Evolutionary conservation across 2,113 vertebrate genomes (phyloP), one percentile per base, ranked within the genome.

Genomic region (Turdus rufiventris): DNA sequence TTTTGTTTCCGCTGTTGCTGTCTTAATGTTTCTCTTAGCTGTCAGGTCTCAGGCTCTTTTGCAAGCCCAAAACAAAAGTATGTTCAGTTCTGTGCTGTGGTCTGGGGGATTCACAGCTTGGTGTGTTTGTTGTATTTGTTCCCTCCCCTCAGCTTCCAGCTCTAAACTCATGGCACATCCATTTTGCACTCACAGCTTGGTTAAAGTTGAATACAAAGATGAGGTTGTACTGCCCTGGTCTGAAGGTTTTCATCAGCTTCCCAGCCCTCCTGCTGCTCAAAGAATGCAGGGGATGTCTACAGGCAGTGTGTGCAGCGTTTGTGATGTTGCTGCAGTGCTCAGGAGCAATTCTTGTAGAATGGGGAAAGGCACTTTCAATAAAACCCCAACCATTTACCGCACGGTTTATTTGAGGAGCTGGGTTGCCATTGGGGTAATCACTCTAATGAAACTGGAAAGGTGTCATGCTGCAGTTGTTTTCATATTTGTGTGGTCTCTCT

Each of bases 391-490:
- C 47, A 40, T 89, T 89, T 84, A 28, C 68, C 5, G 1, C 14
- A 5, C 1, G 1, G 12, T 84, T 84, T 91, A 72, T 89, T 75
- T 61, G 62, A 82, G 48, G 28, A 77, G 24, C 80, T 68, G 45
- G 14, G 20, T 68, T 78, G 80, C 70, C 87, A 65, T 53, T 65
- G 53, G 61, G 50, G 42, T 78, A 89, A 48, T 87, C 58, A 25
- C 45, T 85, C 40, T 84, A 87, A 92, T 63, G 71, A 47, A 94
- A 50, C 66, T 57, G 42, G 66, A 94, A 87, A 85, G 62, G 65
- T 92, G 50, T 80, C 7, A 3, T 87, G 58, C 81, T 92, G 68
- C 40, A 45, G 70, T 89, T 93, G 65, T 93, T 95, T 95, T 91
- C 70, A 66, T 93, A 92, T 81, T 88, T 81, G 72, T 72, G 45